Base-by-base conservation (phyloP, 1,140 invertebrate species). In the Orussus abietinus region DNA sequence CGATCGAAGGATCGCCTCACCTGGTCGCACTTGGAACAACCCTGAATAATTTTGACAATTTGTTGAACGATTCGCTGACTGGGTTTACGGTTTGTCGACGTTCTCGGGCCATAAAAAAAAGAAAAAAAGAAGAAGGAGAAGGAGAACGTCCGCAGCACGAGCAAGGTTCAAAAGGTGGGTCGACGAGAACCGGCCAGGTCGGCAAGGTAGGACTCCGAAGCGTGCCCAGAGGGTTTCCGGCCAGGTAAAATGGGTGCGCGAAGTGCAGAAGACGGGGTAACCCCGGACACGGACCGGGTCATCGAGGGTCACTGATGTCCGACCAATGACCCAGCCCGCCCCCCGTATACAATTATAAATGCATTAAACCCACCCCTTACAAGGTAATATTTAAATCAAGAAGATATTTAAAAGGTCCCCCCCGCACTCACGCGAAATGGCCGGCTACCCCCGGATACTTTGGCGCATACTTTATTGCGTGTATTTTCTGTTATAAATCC, bases 401-500 rank as follows among this genome's bases (percentile, higher is more conserved):
- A 42, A 40, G 38, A 38, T 37, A 42, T 45, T 49, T 46, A 50
- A 50, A 46, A 35, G 30, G 25, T 35, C 20, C 21, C 19, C 10
- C 10, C 10, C 13, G 13, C 31, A 32, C 31, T 12, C 17, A 12
- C 31, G 13, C 17, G 17, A 13, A 45, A 45, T 25, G 34, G 38
- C 33, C 26, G 30, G 30, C 22, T 13, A 31, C 21, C 38, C 38
- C 37, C 25, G 28, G 34, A 37, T 47, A 44, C 47, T 47, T 49
- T 49, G 51, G 28, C 38, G 34, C 41, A 30, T 32, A 55, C 52
- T 68, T 68, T 66, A 68, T 66, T 66, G 55, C 62, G 33, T 64
- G 64, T 68, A 68, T 64, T 68, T 69, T 66, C 61, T 48, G 52
- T 66, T 64, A 66, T 69, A 69, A 69, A 69, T 69, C 53, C 54